phyloP scores from a whole-genome alignment of 1,140 invertebrate species.

The Aphidius ervi region DNA sequence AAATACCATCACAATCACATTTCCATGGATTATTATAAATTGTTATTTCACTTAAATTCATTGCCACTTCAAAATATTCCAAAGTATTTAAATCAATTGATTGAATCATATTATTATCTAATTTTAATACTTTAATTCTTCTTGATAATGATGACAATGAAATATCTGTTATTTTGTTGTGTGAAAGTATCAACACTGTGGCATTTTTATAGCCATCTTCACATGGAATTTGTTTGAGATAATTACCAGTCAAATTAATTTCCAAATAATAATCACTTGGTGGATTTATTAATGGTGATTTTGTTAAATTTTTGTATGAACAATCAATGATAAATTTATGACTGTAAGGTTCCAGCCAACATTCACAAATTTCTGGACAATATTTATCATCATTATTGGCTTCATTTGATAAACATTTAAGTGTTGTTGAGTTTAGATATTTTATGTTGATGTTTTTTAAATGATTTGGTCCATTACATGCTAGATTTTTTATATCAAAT shows the following conservation, averaged over 20 bases:
- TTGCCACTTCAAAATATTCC: slow-evolving; percentile 40
- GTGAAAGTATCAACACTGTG: slow-evolving; percentile 49
- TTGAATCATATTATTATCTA: slow-evolving; percentile 56
- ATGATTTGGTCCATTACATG: slow-evolving; percentile 40
- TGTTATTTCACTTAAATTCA: slow-evolving; percentile 39
- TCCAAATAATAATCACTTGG: slow-evolving; percentile 39
- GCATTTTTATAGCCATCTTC: slow-evolving; percentile 45
- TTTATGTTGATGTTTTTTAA: slow-evolving; percentile 28
- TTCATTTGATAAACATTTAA: slow-evolving; percentile 30
- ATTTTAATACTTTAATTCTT: slow-evolving; percentile 47
- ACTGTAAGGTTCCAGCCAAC: slow-evolving; percentile 47
- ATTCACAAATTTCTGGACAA: slow-evolving; percentile 54
- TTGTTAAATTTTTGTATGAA: slow-evolving; percentile 40
- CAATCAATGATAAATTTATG: slow-evolving; percentile 55
- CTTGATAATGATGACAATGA: slow-evolving; percentile 25
- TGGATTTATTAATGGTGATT: slow-evolving; percentile 40
- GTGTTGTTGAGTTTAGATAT: slow-evolving; percentile 27
- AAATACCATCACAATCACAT: slow-evolving; percentile 59
- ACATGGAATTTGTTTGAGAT: slow-evolving; percentile 43
- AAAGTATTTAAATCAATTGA: slow-evolving; percentile 42
- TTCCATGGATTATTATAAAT: slow-evolving; percentile 62
- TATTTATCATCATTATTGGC: slow-evolving; percentile 14
- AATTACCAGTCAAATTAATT: slow-evolving; percentile 54
- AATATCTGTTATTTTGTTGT: slow-evolving; percentile 55
- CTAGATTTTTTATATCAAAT: slow-evolving; percentile 42